phyloP scores from a whole-genome alignment of 2,113 vertebrate genomes.

The Atrichornis clamosus region DNA sequence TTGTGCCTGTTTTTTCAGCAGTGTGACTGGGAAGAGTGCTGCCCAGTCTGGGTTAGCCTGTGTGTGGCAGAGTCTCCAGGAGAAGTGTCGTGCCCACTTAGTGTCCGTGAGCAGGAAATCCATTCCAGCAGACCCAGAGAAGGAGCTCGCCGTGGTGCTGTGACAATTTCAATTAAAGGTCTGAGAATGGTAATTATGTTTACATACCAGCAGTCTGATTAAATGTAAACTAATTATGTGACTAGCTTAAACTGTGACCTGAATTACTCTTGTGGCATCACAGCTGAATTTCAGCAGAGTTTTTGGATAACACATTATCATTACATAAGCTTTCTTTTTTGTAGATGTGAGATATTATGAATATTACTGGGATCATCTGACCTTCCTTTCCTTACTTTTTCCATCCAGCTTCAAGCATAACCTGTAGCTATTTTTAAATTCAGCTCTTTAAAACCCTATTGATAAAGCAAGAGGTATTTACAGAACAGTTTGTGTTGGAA shows the following conservation, averaged over 20 bases:
- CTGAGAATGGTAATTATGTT: conserved; percentile 62
- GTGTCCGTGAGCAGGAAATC: background rate
- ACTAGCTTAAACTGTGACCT: conserved; percentile 57
- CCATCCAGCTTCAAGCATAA: background rate
- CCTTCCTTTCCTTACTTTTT: background rate
- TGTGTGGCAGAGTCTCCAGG: background rate
- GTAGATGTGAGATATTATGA: background rate
- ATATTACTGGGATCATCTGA: background rate
- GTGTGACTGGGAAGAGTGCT: background rate
- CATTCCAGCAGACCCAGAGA: background rate
- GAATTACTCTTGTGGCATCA: conserved; percentile 8
- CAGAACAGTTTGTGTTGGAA: background rate
- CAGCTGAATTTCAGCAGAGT: background rate
- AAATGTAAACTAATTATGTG: conserved; percentile 56
- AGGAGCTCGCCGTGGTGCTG: background rate
- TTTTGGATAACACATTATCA: background rate
- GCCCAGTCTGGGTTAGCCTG: background rate
- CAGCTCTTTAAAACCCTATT: background rate
- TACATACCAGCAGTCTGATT: conserved; percentile 52
- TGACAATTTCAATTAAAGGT: conserved; percentile 60
- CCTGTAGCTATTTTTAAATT: background rate
- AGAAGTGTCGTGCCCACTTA: background rate
- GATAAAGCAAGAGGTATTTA: background rate
- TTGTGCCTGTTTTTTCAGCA: background rate
- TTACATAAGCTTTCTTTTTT: background rate